A percentile compares a stretch with the other conserved stretches of the same genome.
Evolutionary conservation across 2,888 invertebrate genomes (phyloP).

Genomic region (Opisthograptis luteolata): DNA sequence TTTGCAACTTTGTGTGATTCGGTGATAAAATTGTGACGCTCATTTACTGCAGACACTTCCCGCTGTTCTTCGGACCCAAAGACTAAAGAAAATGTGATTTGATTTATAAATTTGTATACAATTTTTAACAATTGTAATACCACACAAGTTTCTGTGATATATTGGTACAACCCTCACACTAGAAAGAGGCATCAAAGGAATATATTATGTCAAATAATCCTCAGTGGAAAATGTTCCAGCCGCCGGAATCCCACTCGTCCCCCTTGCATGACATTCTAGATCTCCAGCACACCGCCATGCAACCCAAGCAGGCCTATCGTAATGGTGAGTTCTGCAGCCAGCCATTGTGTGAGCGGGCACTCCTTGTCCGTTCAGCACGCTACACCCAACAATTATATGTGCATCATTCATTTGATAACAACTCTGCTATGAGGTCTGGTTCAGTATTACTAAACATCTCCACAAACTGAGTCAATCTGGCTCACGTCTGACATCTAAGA

Average conservation of each 20-base stretch:
- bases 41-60: conserved; percentile 54
- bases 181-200: conserved; percentile 67
- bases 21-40: conserved; percentile 68
- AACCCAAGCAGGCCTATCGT: conserved; percentile 79
- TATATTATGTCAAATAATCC: conserved; percentile 90
- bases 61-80: conserved; percentile 66
- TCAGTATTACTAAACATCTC: too few species aligned
- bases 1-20: conserved; percentile 68
- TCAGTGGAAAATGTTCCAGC: conserved; percentile 96
- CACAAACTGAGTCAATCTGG: too few species aligned
- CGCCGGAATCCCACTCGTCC: conserved; percentile 93
- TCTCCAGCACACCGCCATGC: conserved; percentile 85
- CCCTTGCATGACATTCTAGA: conserved; percentile 93
- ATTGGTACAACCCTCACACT: conserved; percentile 75
- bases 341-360: neutral
- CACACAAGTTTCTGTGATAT: conserved; percentile 79
- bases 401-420: too few species aligned
- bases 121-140: conserved; percentile 60
- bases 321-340: conserved; percentile 72
- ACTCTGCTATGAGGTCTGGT: too few species aligned
- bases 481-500: too few species aligned
- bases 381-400: too few species aligned
- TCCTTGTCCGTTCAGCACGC: too few species aligned
- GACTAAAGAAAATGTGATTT: conserved; percentile 76
- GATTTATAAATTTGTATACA: conserved; percentile 64